A percentile compares a stretch with the other conserved stretches of the same genome.
Conservation (phyloP, 2,113 vertebrate genomes). For the Microcebus ravelobensis region DNA sequence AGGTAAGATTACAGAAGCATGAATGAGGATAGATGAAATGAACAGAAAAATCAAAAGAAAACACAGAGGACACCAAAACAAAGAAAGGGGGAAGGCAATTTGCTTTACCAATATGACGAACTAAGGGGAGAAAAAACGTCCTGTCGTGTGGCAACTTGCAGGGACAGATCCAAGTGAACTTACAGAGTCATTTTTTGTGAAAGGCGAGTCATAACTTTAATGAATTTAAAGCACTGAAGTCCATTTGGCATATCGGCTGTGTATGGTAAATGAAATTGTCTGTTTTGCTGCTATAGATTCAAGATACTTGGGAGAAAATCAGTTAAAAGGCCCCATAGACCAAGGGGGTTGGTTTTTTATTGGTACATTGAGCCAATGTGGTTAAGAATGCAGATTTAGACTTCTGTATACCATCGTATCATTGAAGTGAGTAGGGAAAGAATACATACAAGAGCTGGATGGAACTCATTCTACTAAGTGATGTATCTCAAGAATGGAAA, state of each 20-base stretch:
- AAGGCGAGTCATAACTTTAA: slow-evolving; percentile 9
- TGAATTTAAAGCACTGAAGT: neutral
- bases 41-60: slow-evolving; percentile 11
- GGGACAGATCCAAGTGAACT: neutral
- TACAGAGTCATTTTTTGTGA: neutral
- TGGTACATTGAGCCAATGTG: neutral
- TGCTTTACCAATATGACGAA: neutral
- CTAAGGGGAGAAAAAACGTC: neutral
- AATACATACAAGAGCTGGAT: neutral
- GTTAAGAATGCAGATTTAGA: neutral
- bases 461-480: neutral
- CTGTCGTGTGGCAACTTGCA: neutral
- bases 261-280: neutral
- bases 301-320: neutral
- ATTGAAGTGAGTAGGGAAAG: slow-evolving; percentile 32
- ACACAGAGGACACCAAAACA: neutral
- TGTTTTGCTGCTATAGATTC: neutral
- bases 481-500: no score
- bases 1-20: slow-evolving; percentile 20
- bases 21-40: neutral
- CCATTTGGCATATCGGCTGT: neutral
- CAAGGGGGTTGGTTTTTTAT: neutral
- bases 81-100: neutral
- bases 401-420: neutral
- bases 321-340: neutral